Evolutionary conservation across 1,140 invertebrate species (phyloP), one percentile per base, ranked within the genome.

Genomic region (Drosophila equinoxialis): DNA sequence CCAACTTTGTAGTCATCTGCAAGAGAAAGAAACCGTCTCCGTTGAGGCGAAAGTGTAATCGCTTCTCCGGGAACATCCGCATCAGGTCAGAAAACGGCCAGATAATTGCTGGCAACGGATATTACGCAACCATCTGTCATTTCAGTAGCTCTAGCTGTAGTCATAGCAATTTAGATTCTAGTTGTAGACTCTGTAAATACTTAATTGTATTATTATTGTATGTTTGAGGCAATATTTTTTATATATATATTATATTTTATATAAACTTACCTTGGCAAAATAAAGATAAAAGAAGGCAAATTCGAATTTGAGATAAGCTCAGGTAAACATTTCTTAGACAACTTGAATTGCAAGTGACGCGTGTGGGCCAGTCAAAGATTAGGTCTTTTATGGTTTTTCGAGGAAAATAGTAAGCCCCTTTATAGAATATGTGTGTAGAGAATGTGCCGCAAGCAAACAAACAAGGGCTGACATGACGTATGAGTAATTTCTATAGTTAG

Each of bases 161-260:
- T 42, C 60, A 39, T 55, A 55, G 68, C 54, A 42, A 70, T 77
- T 64, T 71, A 77, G 60, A 30, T 55, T 60, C 76, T 76, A 76
- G 73, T 76, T 77, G 76, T 42, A 51, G 55, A 42, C 60, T 77
- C 6, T 55, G 68, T 69, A 71, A 79, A 79, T 71, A 72, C 61
- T 42, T 73, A 54, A 77, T 71, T 76, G 74, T 54, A 77, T 65
- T 70, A 77, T 58, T 58, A 70, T 64, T 51, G 62, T 68, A 74
- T 67, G 62, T 58, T 54, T 58, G 11, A 13, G 23, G 48, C 45
- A 59, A 13, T 23, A 59, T 62, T 45, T 30, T 35, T 8, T 41
- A 23, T 23, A 23, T 23, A 23, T 58, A 51, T 48, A 51, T 20
- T 59, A 59, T 59, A 59, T 17, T 59, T 35, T 58, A 58, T 35